Conservation (phyloP, 2,888 invertebrate genomes). For the Anthophora plumipes region DNA sequence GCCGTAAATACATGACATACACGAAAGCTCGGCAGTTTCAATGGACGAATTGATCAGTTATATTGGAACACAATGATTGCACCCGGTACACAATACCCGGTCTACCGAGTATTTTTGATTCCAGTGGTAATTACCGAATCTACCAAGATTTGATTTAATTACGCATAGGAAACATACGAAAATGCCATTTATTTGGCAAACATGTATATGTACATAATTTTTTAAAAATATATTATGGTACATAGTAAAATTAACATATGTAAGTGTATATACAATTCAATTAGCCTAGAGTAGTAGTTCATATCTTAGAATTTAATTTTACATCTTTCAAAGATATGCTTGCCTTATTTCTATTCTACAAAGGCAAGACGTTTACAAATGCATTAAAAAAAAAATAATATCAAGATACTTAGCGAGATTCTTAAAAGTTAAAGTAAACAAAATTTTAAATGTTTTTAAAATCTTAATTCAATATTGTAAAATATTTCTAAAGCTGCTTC, state of each 20-base stretch:
- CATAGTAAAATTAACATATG: conserved; percentile 75
- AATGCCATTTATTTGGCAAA: conserved; percentile 59
- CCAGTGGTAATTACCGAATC: neutral
- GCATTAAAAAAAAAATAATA: conserved; percentile 26
- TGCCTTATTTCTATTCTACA: conserved; percentile 18
- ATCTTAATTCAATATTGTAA: conserved; percentile 58
- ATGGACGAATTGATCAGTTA: conserved; percentile 80
- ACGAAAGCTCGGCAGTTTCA: conserved; percentile 82
- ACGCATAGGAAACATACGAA: conserved; percentile 66
- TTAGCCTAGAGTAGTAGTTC: conserved; percentile 71
- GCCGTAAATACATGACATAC: conserved; percentile 67
- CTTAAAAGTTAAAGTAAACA: conserved; percentile 42
- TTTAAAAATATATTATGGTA: conserved; percentile 81
- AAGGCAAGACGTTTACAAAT: conserved; percentile 28
- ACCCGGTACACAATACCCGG: conserved; percentile 11
- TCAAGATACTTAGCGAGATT: conserved; percentile 5
- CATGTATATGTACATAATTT: conserved; percentile 76
- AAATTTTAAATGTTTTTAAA: conserved; percentile 20
- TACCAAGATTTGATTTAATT: conserved; percentile 55
- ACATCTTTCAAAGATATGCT: conserved; percentile 54
- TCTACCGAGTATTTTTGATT: conserved; percentile 34
- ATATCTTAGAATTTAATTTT: conserved; percentile 63
- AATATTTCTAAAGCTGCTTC: conserved; percentile 48
- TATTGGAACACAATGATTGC: conserved; percentile 64
- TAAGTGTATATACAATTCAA: conserved; percentile 76